These are phyloP conservation scores for Pempheris klunzingeri DNA, from an alignment of 2,797 vertebrate species.

Conservation along the genomic window DNA sequence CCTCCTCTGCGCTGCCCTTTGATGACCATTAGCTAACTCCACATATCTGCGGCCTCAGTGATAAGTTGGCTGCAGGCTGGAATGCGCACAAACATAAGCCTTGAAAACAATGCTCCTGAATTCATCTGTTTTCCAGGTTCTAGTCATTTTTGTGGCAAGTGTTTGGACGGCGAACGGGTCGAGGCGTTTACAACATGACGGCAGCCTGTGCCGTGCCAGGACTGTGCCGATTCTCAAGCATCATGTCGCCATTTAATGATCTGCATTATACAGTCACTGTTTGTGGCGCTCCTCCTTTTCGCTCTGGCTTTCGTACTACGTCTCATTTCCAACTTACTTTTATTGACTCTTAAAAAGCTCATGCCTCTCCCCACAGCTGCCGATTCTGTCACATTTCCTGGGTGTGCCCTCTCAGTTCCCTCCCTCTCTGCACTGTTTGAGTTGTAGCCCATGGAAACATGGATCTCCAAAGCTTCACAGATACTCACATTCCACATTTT, in stretches of 20 bases:
- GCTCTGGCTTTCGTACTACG: conserved; percentile 25
- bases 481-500: conserved; percentile 69
- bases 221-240: conserved; percentile 18
- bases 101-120: conserved; percentile 16
- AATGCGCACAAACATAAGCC: conserved; percentile 16
- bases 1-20: conserved; percentile 58
- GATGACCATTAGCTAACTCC: conserved; percentile 63
- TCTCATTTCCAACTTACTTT: conserved; percentile 50
- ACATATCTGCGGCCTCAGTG: conserved; percentile 45
- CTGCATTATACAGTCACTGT: conserved; percentile 23
- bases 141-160: background rate
- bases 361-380: conserved; percentile 40
- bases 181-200: background rate
- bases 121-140: conserved; percentile 1
- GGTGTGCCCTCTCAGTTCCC: conserved; percentile 41
- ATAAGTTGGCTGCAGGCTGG: conserved; percentile 60
- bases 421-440: conserved; percentile 44
- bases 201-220: background rate
- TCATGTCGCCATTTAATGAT: conserved; percentile 30
- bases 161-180: background rate
- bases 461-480: conserved; percentile 48
- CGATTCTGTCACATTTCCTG: conserved; percentile 64
- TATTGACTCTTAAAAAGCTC: conserved; percentile 45
- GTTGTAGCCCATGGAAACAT: conserved; percentile 59
- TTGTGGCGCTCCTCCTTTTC: conserved; percentile 25